Conservation (phyloP, 2,888 invertebrate genomes). For the Cephus sareptanus region DNA sequence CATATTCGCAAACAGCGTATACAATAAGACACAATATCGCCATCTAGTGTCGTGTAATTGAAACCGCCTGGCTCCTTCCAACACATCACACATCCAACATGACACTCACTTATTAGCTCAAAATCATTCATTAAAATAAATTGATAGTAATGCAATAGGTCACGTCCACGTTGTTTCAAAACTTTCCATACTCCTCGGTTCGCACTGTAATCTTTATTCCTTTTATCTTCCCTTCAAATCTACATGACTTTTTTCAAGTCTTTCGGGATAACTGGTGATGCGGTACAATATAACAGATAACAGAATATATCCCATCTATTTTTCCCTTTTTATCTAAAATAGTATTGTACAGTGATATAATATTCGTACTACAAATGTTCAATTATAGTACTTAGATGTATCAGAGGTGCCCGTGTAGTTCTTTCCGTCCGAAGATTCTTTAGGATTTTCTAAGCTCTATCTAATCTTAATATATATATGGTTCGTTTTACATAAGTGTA, state of each 20-base stretch:
- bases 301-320: neutral
- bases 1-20: neutral
- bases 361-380: neutral
- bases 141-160: neutral
- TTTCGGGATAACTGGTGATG: neutral
- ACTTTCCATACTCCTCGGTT: neutral
- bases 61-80: neutral
- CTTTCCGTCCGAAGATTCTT: neutral
- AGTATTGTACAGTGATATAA: neutral
- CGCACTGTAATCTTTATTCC: neutral
- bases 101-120: too few species aligned
- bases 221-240: neutral
- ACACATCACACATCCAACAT: too few species aligned
- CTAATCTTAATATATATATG: neutral
- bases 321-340: neutral
- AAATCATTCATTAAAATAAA: neutral
- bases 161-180: neutral
- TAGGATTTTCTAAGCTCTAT: neutral
- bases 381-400: neutral
- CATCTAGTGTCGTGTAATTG: neutral
- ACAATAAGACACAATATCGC: neutral
- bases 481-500: neutral
- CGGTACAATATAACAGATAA: neutral
- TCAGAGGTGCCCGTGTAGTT: neutral
- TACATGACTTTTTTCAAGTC: neutral